Evolutionary conservation across 2,888 invertebrate genomes (phyloP).

Genomic region (Aplocera efformata): DNA sequence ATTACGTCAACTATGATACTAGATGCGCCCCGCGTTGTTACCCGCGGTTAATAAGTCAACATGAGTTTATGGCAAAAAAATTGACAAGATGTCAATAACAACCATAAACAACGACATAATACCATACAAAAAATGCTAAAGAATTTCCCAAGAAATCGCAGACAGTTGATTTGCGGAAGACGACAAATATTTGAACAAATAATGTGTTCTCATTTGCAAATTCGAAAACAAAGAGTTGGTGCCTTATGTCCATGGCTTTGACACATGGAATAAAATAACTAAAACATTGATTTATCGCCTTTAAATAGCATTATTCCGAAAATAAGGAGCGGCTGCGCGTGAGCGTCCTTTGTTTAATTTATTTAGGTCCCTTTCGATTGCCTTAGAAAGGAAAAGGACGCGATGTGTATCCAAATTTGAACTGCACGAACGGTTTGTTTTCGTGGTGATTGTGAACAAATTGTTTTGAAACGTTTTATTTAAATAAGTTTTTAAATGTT

Average conservation of each 20-base stretch:
- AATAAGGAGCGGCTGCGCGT: constrained; percentile 33
- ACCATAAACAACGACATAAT: no score
- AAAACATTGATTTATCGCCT: constrained; percentile 14
- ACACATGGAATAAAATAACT: constrained; percentile 5
- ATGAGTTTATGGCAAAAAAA: no score
- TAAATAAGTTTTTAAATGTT: neutral
- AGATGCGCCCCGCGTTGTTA: no score
- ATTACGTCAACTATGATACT: constrained; percentile 2
- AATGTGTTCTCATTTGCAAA: neutral
- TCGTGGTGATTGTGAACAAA: constrained; percentile 9
- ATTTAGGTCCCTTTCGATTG: constrained; percentile 9
- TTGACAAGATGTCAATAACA: no score
- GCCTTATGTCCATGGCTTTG: constrained; percentile 4
- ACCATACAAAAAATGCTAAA: no score
- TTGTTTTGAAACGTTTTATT: constrained; percentile 9
- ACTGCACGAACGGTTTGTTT: constrained; percentile 11
- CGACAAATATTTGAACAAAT: no score
- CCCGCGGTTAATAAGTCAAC: no score
- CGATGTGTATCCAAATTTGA: constrained; percentile 5
- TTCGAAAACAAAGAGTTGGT: constrained; percentile 5
- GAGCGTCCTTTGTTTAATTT: constrained; percentile 13
- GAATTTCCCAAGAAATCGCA: no score
- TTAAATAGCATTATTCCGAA: constrained; percentile 30
- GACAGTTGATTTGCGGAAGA: no score
- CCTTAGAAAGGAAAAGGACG: constrained; percentile 6